Conservation (phyloP, 2,797 vertebrate species). For the Galagoides demidoff region DNA sequence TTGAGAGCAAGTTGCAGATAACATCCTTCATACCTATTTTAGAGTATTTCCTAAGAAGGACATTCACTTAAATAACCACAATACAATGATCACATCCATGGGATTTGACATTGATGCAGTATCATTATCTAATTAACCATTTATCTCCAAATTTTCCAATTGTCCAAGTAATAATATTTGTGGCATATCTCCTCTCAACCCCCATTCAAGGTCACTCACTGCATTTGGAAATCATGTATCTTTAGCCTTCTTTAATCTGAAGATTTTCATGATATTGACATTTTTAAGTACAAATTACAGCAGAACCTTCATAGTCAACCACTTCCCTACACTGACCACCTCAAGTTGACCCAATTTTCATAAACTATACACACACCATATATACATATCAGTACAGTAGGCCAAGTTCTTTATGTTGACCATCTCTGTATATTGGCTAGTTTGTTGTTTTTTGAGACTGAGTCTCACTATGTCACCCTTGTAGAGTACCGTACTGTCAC, state of each 20-base stretch:
- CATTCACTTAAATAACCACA: not conserved
- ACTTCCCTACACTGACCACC: too few species aligned
- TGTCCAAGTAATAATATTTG: not conserved
- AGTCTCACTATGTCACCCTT: too few species aligned
- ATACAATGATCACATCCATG: not conserved
- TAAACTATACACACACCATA: too few species aligned
- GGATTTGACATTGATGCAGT: not conserved
- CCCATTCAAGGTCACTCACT: not conserved
- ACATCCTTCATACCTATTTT: not conserved
- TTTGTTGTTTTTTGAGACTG: too few species aligned
- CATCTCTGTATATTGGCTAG: too few species aligned
- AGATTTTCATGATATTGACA: not conserved
- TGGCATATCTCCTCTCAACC: not conserved
- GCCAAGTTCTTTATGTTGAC: too few species aligned
- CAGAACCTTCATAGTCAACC: too few species aligned
- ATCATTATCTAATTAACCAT: not conserved
- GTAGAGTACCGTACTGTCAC: too few species aligned
- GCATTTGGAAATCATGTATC: slow-evolving; percentile 2
- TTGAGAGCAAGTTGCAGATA: not conserved
- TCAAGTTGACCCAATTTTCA: too few species aligned
- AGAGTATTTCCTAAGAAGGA: not conserved
- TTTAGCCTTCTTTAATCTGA: not conserved
- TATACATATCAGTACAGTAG: too few species aligned
- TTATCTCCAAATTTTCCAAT: not conserved
- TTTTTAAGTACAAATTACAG: not conserved